Evolutionary conservation across 2,888 invertebrate genomes (phyloP).

Genomic region (Aphodius sticticus): DNA sequence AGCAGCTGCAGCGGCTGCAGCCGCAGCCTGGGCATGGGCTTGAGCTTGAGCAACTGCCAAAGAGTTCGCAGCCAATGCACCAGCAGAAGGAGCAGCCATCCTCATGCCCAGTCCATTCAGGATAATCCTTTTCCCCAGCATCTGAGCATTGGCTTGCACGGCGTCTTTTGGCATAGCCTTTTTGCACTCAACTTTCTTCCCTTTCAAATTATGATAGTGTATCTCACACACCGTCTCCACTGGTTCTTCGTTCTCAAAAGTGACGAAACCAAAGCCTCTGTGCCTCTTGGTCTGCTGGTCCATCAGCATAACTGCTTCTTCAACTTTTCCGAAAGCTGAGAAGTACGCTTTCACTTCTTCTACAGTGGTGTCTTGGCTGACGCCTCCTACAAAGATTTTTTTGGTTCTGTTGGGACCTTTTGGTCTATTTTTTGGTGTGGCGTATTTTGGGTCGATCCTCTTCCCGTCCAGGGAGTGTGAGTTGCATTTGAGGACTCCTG

Average conservation of each 20-base stretch:
- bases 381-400: slow-evolving; percentile 92
- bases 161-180: slow-evolving; percentile 92
- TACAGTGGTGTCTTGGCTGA: slow-evolving; percentile 90
- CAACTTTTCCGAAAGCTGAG: slow-evolving; percentile 88
- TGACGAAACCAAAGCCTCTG: slow-evolving; percentile 90
- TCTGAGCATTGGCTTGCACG: slow-evolving; percentile 73
- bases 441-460: slow-evolving; percentile 94
- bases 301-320: slow-evolving; percentile 93
- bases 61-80: slow-evolving; percentile 66
- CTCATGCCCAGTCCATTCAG: slow-evolving; percentile 75
- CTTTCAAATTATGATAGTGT: slow-evolving; percentile 92
- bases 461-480: slow-evolving; percentile 92
- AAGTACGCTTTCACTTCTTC: slow-evolving; percentile 92
- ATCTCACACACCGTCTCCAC: slow-evolving; percentile 94
- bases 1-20: slow-evolving; percentile 61
- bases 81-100: slow-evolving; percentile 67
- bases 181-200: slow-evolving; percentile 90
- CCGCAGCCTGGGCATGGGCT: slow-evolving; percentile 53
- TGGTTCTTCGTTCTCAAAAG: slow-evolving; percentile 90
- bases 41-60: slow-evolving; percentile 64
- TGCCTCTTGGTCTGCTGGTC: slow-evolving; percentile 93
- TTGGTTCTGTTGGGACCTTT: slow-evolving; percentile 87
- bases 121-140: slow-evolving; percentile 74
- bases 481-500: slow-evolving; percentile 89
- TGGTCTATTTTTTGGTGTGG: slow-evolving; percentile 89